Base-by-base conservation (phyloP, 2,113 vertebrate species). In the Thunnus maccoyii region DNA sequence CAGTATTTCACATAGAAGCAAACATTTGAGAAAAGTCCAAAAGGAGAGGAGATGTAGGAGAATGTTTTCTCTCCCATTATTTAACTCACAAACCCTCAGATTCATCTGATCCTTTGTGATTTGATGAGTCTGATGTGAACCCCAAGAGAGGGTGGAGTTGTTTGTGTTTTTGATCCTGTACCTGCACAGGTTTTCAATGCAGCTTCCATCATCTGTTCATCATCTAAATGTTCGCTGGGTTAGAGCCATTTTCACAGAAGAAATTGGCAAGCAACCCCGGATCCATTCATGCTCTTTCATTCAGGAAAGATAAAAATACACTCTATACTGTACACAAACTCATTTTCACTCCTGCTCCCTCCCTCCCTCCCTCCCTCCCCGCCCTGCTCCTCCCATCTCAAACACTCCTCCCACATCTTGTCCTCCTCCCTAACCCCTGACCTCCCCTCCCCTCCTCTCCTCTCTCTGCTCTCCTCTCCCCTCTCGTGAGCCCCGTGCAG, bases 351-450 rank as follows among this genome's bases (percentile, higher is more conserved):
- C 9, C 58, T 8, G 32, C 57, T 16, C 17, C 22, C 41, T 25
- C 57, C 15, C 12, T 20, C 57, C 41, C 57, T 16, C 17, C 22
- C 41, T 25, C 57, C 15, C 12, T 20, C 57, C 41, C 47, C 36
- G 0, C 20, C 30, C 15, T 36, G 36, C 46, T 47, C 61, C 16
- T 63, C 63, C 69, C 16, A 71, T 83, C 87, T 84, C 20, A 22
- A 83, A 76, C 76, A 81, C 69, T 73, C 76, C 63, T 76, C 63
- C 61, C n/a, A 64, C 61, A 65, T 77, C 78, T 66, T 66, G 78
- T 66, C 65, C 48, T 76, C 58, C 57, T 79, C 60, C 27, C 55
- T 58, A 13, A 81, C 83, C 85, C 44, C 56, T 82, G 82, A 77
- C 61, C 83, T 66, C 61, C 41, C 72, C 14, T 14, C 20, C 1